Evolutionary conservation across 2,113 vertebrate genomes (phyloP).

Genomic region (Bufo gargarizans): DNA sequence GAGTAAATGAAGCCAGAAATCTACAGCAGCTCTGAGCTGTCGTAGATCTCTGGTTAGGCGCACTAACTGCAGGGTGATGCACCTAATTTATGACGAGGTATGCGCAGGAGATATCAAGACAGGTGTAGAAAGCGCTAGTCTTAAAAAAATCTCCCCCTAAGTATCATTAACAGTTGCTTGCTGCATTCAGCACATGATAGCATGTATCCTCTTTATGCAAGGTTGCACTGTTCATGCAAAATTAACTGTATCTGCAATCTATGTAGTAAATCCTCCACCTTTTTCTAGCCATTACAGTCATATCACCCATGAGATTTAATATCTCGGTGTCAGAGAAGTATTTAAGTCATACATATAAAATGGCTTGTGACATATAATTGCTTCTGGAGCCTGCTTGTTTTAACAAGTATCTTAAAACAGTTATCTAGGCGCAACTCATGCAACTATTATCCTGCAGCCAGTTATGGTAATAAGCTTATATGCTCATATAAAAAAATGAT

Average conservation of each 20-base stretch:
- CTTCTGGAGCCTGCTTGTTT: conserved; percentile 29
- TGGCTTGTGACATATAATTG: conserved; percentile 22
- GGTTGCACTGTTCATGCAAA: background rate
- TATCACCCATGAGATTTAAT: conserved; percentile 24
- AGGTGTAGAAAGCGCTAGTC: too few relatives aligned
- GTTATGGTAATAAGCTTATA: conserved; percentile 42
- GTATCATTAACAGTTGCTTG: background rate
- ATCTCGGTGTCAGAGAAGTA: conserved; percentile 22
- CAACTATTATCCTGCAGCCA: conserved; percentile 36
- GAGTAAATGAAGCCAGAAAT: too few relatives aligned
- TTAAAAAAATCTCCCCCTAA: too few relatives aligned
- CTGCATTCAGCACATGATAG: background rate
- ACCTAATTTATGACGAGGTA: too few relatives aligned
- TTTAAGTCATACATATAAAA: conserved; percentile 12
- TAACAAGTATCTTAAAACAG: conserved; percentile 29
- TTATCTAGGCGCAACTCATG: conserved; percentile 13
- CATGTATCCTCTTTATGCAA: background rate
- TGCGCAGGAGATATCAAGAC: too few relatives aligned
- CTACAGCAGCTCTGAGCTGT: too few relatives aligned
- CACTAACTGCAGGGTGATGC: too few relatives aligned
- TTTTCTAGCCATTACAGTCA: background rate
- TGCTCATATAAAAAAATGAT: conserved; percentile 46
- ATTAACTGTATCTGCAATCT: background rate
- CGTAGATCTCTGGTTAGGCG: too few relatives aligned
- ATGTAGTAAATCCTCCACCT: background rate